Conservation (phyloP, 1,140 invertebrate species). For the Dinoponera quadriceps region DNA sequence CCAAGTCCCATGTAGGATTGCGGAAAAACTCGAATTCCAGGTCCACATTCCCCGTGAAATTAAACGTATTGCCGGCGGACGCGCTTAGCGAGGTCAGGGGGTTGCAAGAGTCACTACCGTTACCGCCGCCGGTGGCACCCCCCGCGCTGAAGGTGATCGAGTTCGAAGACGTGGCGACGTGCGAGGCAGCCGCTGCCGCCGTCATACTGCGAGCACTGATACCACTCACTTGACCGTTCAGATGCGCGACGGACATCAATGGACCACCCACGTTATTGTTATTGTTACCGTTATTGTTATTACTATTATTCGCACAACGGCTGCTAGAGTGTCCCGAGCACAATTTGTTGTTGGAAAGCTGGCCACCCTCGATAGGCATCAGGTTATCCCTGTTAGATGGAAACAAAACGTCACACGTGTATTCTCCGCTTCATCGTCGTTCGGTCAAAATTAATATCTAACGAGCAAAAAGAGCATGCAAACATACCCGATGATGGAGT, state of each 20-base stretch:
- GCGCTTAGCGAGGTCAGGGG: constrained; percentile 75
- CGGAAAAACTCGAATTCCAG: constrained; percentile 88
- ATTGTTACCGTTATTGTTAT: constrained; percentile 83
- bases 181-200: constrained; percentile 32
- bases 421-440: constrained; percentile 43
- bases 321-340: constrained; percentile 86
- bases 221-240: constrained; percentile 83
- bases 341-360: constrained; percentile 85
- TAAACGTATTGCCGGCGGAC: constrained; percentile 78
- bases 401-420: constrained; percentile 72
- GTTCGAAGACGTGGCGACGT: constrained; percentile 65
- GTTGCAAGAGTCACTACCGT: constrained; percentile 70
- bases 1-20: constrained; percentile 86
- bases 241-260: constrained; percentile 82
- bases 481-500: constrained; percentile 92
- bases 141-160: constrained; percentile 75
- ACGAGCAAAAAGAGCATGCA: neutral
- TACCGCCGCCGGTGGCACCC: constrained; percentile 23
- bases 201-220: constrained; percentile 73
- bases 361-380: constrained; percentile 86
- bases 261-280: constrained; percentile 85
- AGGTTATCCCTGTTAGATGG: constrained; percentile 84
- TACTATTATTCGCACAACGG: constrained; percentile 84
- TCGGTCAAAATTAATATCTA: too few species aligned
- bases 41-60: constrained; percentile 85